phyloP scores from a whole-genome alignment of 2,113 vertebrate species.

The Rhynchomys soricoides region DNA sequence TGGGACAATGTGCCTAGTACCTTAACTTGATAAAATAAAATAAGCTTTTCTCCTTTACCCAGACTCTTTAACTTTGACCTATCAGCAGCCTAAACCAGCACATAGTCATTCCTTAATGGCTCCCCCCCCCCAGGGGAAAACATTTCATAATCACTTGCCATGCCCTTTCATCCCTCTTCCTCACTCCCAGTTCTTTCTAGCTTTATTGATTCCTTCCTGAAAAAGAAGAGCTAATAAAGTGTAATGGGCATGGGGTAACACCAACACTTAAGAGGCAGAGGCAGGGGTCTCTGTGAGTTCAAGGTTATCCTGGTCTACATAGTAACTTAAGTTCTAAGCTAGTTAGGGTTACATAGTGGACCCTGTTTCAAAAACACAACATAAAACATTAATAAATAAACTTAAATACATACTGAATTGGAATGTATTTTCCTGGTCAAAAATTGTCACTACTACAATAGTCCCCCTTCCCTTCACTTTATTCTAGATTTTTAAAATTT shows the following conservation, averaged over 20 bases:
- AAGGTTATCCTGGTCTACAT: not conserved
- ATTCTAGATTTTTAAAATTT: not conserved
- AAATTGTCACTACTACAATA: not conserved
- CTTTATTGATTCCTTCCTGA: not conserved
- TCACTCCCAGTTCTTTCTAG: not conserved
- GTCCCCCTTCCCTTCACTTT: not conserved
- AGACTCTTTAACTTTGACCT: not conserved
- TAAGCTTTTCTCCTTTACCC: not conserved
- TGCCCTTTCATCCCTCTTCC: not conserved
- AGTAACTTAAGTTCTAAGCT: not conserved
- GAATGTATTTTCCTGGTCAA: not conserved
- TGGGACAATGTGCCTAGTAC: not conserved
- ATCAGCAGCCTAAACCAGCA: not conserved
- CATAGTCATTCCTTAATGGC: not conserved
- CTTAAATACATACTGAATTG: not conserved
- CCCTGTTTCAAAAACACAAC: not conserved
- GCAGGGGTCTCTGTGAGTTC: not conserved
- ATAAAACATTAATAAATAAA: not conserved
- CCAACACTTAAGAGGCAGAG: not conserved
- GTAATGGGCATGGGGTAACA: not conserved
- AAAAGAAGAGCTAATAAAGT: not conserved
- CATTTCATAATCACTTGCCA: not conserved
- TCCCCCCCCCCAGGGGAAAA: not conserved
- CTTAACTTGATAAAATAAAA: not conserved
- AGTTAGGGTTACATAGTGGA: not conserved